Base-by-base conservation (phyloP, 2,888 invertebrate genomes). In the Lasioglossum malachurum region DNA sequence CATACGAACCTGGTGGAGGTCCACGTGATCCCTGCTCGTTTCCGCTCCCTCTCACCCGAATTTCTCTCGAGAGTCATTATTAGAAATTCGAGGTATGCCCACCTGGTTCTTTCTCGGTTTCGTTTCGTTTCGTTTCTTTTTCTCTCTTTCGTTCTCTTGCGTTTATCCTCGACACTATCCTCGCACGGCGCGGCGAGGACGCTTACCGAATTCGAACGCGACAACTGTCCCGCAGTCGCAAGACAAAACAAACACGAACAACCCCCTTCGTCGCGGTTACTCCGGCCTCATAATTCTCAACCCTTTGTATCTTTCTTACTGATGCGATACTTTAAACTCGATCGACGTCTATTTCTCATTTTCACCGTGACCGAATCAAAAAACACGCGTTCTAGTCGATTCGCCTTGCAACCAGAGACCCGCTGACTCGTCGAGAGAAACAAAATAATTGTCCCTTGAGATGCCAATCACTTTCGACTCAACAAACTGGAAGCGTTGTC, bases 1-100 rank as follows among this genome's bases (percentile, higher is more conserved):
- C 87, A 91, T 91, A 91, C 91, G 91, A 91, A 91, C 91, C 91
- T 91, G 90, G 72, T 41, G 81, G 84, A 90, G 79, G 84, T 87
- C 88, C 88, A 91, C 86, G 82, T 82, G 87, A 91, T 86, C 88
- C 69, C 38, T 72, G 84, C 87, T 88, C 81, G 88, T 86, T 80
- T 88, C 85, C 78, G 85, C 86, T 83, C 82, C 82, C 80, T 81
- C 82, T 78, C 60, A 77, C 82, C 67, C 78, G 82, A 89, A 83
- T 81, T 77, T 85, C 85, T 82, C 75, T 57, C 89, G 82, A 82
- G 53, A 78, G 78, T 78, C 69, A 82, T 87, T 85, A 85, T 89
- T 86, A 78, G 57, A 87, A 76, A 86, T 60, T 87, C 81, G 78
- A 67, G 31, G 46, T 60, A 77, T 71, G 76, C 69, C 80, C 84